A percentile compares a stretch with the other conserved stretches of the same genome.
Evolutionary conservation across 2,113 vertebrate genomes (phyloP).

Genomic region (Neoarius graeffei): DNA sequence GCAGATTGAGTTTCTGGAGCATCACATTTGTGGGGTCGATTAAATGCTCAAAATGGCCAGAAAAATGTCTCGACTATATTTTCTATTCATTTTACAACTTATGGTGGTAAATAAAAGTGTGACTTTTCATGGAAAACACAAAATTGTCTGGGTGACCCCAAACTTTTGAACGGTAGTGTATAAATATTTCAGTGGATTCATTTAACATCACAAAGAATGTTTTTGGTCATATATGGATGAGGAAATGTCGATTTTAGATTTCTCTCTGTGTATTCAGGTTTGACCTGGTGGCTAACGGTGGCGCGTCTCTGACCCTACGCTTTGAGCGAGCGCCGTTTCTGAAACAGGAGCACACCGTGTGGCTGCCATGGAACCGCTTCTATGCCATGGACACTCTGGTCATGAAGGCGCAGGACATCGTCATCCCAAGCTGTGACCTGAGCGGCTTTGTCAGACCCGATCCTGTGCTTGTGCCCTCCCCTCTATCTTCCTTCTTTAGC

Average conservation of each 20-base stretch:
- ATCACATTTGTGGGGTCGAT: too few species aligned
- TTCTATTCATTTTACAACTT: too few species aligned
- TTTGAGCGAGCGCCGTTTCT: constrained; percentile 86
- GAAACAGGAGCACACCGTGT: constrained; percentile 85
- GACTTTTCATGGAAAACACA: too few species aligned
- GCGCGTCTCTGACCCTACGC: constrained; percentile 81
- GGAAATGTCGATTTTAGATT: neutral
- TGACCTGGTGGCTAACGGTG: constrained; percentile 88
- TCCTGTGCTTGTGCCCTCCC: constrained; percentile 83
- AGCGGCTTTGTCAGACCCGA: constrained; percentile 85
- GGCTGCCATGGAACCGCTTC: constrained; percentile 88
- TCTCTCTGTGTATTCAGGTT: constrained; percentile 69
- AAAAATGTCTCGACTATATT: too few species aligned
- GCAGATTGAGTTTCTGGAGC: too few species aligned
- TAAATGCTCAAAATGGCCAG: too few species aligned
- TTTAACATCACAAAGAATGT: neutral
- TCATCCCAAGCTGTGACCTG: constrained; percentile 83
- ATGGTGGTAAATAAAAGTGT: too few species aligned
- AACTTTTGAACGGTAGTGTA: too few species aligned
- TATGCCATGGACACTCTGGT: constrained; percentile 85
- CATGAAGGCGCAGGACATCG: constrained; percentile 85
- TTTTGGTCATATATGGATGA: neutral
- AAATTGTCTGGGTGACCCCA: too few species aligned
- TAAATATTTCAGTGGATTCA: neutral
- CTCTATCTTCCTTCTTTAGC: constrained; percentile 86